Evolutionary conservation across 2,113 vertebrate species (phyloP), one percentile per base, ranked within the genome.

Genomic region (Turnix velox): DNA sequence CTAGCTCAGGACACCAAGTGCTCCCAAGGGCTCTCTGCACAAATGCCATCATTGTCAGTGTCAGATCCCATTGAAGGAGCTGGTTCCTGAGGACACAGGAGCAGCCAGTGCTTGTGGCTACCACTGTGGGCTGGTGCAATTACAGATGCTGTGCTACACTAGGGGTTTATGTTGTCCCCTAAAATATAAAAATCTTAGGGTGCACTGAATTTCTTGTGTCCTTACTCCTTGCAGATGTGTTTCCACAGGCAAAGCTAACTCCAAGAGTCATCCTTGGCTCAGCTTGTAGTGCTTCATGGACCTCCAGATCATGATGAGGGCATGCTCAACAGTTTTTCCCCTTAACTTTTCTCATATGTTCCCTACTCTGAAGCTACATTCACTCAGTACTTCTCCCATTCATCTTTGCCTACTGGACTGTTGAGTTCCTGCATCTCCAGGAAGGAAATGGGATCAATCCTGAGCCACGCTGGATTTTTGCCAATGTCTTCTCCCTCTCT

Each of bases 1-100:
- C 23, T 24, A 52, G 16, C 49, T 72, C 2, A 1, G 58, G 63
- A 4, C 31, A 59, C 12, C 14, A 10, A 18, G 52, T 5, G 68
- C 13, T 65, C 58, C 48, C 63, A 24, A 14, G 76, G 76, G 54
- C 48, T 76, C 40, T 48, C 8, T 4, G 3, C 4, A 7, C 24
- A 18, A 30, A 42, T 0, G 1, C 1, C 0, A 0, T 8, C 54
- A 43, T 59, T 87, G 25, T 7, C 51, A 43, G 18, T 4, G 49
- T 16, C 59, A n/a, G 6, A 51, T 3, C 14, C 8, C 25, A 0
- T 1, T 10, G 48, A 19, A 4, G 4, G 48, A 18, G 25, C 35
- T 25, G 45, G 19, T n/a, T 46, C 58, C 49, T 46, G 63, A 51
- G 25, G 13, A 46, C 9, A 1, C 0, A 2, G 71, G 31, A 37